Evolutionary conservation across 2,797 vertebrate genomes (phyloP), one percentile per base, ranked within the genome.

Genomic region (Urosaurus nigricauda): DNA sequence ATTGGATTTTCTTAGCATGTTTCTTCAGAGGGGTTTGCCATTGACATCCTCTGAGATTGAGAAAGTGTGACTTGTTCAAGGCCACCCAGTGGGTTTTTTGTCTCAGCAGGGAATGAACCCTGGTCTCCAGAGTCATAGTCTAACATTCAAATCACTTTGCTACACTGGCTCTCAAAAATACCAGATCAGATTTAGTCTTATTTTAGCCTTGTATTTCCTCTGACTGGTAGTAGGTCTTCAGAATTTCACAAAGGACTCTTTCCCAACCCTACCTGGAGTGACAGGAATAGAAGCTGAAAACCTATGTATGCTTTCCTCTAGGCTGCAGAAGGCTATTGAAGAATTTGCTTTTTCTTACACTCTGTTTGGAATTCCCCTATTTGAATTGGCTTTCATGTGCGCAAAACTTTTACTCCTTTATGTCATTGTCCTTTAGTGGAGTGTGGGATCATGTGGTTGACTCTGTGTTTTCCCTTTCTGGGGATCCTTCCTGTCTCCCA

Each of bases 401-500:
- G 24, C 56, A 65, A 83, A 0, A 73, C 53, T 19, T 68, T 71
- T 83, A 13, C 9, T 83, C 60, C 32, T 89, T 68, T 26, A 0
- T 80, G 79, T 79, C 83, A 56, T 85, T 89, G 32, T 56, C 63
- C 79, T 88, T 70, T 24, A 29, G 0, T 0, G 0, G 47, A 37
- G 26, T 60, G 2, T 17, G 0, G 0, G 0, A 53, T 93, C 86
- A 63, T 17, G 3, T 68, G n/a, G 81, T 2, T 77, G 21, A 9
- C 83, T 51, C 0, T 71, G 58, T 56, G 86, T 92, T 90, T 95
- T 92, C 93, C 92, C 94, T 93, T 94, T 96, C 91, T 91, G 87
- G 35, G 92, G 91, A 92, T 92, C 90, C 91, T 97, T 97, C 97
- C 96, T 97, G 96, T 95, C 96, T 95, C 94, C 91, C 79, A 51